Conservation (phyloP, 2,113 vertebrate genomes). For the Thalassoma bifasciatum region DNA sequence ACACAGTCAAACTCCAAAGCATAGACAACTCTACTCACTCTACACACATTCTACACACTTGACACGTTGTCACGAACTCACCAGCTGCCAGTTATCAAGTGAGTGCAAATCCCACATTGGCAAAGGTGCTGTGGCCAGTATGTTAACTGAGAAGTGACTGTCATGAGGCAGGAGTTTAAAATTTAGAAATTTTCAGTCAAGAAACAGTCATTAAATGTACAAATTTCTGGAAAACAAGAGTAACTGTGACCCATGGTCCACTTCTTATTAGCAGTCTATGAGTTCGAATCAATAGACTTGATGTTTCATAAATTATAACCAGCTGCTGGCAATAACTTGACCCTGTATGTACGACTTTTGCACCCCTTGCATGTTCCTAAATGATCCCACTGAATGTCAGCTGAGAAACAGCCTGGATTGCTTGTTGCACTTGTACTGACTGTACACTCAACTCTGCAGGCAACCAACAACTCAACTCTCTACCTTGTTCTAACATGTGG, state of each 20-base stretch:
- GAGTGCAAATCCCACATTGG: slow-evolving; percentile 59
- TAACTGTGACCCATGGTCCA: too few species aligned
- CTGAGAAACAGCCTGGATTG: slow-evolving; percentile 49
- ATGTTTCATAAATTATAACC: background rate
- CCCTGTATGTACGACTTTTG: background rate
- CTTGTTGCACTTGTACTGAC: slow-evolving; percentile 31
- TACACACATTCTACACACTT: slow-evolving; percentile 41
- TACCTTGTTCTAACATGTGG: slow-evolving; percentile 64
- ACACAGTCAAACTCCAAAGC: background rate
- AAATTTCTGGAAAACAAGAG: too few species aligned
- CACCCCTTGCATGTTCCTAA: slow-evolving; percentile 10
- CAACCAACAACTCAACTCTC: slow-evolving; percentile 24
- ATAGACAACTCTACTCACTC: background rate
- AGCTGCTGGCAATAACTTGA: background rate
- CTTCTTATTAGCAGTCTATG: too few species aligned
- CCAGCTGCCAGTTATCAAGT: slow-evolving; percentile 70
- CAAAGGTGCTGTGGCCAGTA: slow-evolving; percentile 20
- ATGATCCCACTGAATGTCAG: slow-evolving; percentile 53
- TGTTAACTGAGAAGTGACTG: slow-evolving; percentile 42
- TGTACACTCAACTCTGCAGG: slow-evolving; percentile 42
- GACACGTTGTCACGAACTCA: slow-evolving; percentile 73
- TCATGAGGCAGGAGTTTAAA: background rate
- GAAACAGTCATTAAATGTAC: too few species aligned
- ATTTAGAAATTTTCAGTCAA: too few species aligned
- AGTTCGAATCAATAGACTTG: background rate